Conservation (phyloP, 2,888 invertebrate genomes). For the Scrobipalpa costella region DNA sequence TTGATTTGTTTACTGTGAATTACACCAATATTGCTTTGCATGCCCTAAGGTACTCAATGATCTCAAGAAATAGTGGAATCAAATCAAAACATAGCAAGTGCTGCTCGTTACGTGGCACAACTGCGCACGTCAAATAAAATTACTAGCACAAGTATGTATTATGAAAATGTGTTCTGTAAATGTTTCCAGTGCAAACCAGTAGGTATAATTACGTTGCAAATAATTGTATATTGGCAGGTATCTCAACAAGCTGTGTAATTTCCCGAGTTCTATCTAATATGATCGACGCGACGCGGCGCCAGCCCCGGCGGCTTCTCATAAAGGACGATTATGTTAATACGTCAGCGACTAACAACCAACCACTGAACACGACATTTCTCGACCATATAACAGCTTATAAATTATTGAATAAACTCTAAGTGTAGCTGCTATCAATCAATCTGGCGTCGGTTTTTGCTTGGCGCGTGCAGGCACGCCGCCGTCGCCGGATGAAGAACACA, state of each 20-base stretch:
- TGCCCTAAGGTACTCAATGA: slow-evolving; percentile 5
- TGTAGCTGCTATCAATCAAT: slow-evolving; percentile 63
- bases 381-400: slow-evolving; percentile 62
- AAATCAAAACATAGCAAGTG: slow-evolving; percentile 12
- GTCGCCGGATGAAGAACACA: slow-evolving; percentile 14
- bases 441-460: slow-evolving; percentile 46
- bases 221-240: slow-evolving; percentile 67
- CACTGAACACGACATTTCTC: slow-evolving; percentile 57
- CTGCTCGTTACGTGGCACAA: slow-evolving; percentile 12
- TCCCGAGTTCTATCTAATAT: slow-evolving; percentile 69
- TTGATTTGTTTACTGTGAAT: slow-evolving; percentile 17
- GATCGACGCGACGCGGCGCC: slow-evolving; percentile 73
- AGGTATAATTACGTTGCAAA: slow-evolving; percentile 65
- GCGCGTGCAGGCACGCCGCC: slow-evolving; percentile 36
- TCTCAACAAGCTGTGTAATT: slow-evolving; percentile 71
- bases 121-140: slow-evolving; percentile 24
- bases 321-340: slow-evolving; percentile 73
- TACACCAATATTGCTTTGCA: slow-evolving; percentile 6
- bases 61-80: slow-evolving; percentile 1
- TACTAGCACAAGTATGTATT: slow-evolving; percentile 23
- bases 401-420: slow-evolving; percentile 71
- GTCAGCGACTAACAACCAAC: slow-evolving; percentile 55
- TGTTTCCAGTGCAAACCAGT: slow-evolving; percentile 48
- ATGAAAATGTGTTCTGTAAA: slow-evolving; percentile 52
- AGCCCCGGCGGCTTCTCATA: slow-evolving; percentile 63